These are phyloP conservation scores for Blastobasis lacticolella DNA, from an alignment of 2,888 invertebrate species.

Conservation along the genomic window DNA sequence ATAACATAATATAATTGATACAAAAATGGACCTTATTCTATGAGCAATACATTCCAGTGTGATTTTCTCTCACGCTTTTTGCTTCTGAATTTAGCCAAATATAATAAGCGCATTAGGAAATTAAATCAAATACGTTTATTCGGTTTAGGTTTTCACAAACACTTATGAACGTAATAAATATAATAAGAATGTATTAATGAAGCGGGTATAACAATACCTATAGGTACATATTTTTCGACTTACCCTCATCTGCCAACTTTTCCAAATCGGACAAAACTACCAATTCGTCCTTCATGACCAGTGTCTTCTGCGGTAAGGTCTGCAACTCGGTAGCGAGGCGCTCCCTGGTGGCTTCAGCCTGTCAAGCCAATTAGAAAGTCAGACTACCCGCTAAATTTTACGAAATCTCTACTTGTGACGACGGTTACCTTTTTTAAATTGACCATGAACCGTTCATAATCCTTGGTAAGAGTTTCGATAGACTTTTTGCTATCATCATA, in stretches of 20 bases:
- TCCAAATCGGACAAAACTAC: slow-evolving; percentile 76
- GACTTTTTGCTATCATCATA: slow-evolving; percentile 71
- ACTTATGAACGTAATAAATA: too few relatives aligned
- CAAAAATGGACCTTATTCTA: too few relatives aligned
- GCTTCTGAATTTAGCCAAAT: too few relatives aligned
- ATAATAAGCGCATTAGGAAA: too few relatives aligned
- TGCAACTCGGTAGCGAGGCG: slow-evolving; percentile 73
- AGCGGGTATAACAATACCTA: too few relatives aligned
- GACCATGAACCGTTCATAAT: slow-evolving; percentile 76
- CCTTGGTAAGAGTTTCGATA: slow-evolving; percentile 51
- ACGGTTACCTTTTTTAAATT: slow-evolving; percentile 73
- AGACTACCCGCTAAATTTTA: too few relatives aligned
- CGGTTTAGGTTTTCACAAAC: too few relatives aligned
- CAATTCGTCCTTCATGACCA: slow-evolving; percentile 78
- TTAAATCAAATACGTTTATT: too few relatives aligned
- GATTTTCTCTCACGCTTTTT: too few relatives aligned
- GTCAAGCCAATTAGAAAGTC: neutral
- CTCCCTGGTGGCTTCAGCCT: slow-evolving; percentile 64
- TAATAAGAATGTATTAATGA: too few relatives aligned
- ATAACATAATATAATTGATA: too few relatives aligned
- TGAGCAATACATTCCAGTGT: too few relatives aligned
- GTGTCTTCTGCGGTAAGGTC: slow-evolving; percentile 80
- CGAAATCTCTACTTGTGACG: slow-evolving; percentile 4
- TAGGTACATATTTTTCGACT: neutral
- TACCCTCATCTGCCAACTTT: slow-evolving; percentile 68